A percentile compares a stretch with the other conserved stretches of the same genome.
phyloP scores from a whole-genome alignment of 1,140 invertebrate species.

The Eubasilissa regina region DNA sequence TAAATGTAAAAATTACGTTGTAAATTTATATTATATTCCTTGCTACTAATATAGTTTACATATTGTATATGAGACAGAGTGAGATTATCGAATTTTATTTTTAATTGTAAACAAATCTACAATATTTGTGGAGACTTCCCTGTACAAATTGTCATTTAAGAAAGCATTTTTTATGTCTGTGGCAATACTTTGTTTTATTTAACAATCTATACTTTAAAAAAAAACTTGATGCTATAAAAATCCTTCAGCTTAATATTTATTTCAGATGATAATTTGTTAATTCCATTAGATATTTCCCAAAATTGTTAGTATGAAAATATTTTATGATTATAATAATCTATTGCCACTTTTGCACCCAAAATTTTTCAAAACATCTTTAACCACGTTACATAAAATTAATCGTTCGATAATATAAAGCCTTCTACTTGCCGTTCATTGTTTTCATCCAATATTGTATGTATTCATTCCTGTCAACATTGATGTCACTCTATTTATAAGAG shows the following conservation, averaged over 20 bases:
- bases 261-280: too few relatives aligned
- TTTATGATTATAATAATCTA: too few relatives aligned
- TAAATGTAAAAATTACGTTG: constrained; percentile 14
- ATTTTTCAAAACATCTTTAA: too few relatives aligned
- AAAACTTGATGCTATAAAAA: too few relatives aligned
- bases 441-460: background rate
- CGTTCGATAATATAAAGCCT: constrained; percentile 20
- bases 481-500: constrained; percentile 21
- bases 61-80: constrained; percentile 26
- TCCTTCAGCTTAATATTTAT: too few relatives aligned
- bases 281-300: too few relatives aligned
- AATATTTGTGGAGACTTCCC: constrained; percentile 39
- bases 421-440: constrained; percentile 37
- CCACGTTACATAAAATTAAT: background rate
- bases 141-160: constrained; percentile 39
- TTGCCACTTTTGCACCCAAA: too few relatives aligned
- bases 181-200: constrained; percentile 1
- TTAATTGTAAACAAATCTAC: constrained; percentile 44
- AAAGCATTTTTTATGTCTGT: constrained; percentile 4
- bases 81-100: constrained; percentile 43
- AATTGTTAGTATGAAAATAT: too few relatives aligned
- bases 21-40: constrained; percentile 37
- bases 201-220: background rate
- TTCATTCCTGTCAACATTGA: constrained; percentile 6
- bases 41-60: constrained; percentile 9